Percentiles rank a stretch among this genome's conserved stretches.
phyloP scores from a whole-genome alignment of 1,140 invertebrate species.

The Cyclina sinensis region DNA sequence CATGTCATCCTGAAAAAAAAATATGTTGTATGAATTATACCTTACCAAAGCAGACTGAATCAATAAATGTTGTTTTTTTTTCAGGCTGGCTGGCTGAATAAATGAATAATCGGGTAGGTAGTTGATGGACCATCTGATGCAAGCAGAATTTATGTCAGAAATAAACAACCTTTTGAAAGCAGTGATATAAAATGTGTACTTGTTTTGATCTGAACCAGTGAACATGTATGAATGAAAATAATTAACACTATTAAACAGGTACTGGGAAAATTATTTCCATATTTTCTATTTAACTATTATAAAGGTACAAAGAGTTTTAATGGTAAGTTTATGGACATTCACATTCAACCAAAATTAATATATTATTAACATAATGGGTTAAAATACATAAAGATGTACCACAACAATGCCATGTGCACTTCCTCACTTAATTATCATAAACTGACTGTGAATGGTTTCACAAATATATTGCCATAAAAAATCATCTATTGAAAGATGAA shows the following conservation, averaged over 20 bases:
- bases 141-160: too few relatives aligned
- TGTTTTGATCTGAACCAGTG: background rate
- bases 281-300: background rate
- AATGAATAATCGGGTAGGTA: too few relatives aligned
- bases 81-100: too few relatives aligned
- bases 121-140: too few relatives aligned
- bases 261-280: background rate
- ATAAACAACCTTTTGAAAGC: background rate
- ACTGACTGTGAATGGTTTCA: background rate
- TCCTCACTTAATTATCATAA: background rate
- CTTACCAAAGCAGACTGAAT: too few relatives aligned
- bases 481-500: too few relatives aligned
- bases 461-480: background rate
- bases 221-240: background rate
- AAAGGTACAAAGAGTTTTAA: background rate
- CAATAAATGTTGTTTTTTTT: too few relatives aligned
- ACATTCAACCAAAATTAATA: constrained; percentile 1
- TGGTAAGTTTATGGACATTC: background rate
- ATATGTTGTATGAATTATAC: too few relatives aligned
- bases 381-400: background rate
- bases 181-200: background rate
- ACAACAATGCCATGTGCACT: background rate
- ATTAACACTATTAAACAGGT: background rate
- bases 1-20: constrained; percentile 84
- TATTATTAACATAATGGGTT: background rate